These are phyloP conservation scores for Oeneis ivallda DNA, from an alignment of 2,888 invertebrate species.

Conservation along the genomic window DNA sequence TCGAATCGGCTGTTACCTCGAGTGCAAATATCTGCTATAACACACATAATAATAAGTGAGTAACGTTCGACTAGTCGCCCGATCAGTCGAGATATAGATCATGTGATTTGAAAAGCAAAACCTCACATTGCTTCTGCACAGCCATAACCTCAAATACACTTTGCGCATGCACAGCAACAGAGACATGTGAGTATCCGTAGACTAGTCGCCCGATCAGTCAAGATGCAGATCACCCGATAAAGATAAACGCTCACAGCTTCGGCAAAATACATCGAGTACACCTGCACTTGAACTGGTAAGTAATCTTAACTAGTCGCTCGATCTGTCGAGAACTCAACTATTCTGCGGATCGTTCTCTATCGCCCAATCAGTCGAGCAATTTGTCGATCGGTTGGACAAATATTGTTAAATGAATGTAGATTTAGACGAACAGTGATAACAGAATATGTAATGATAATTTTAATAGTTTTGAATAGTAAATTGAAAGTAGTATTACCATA, in stretches of 20 bases:
- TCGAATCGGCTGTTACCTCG: too few species aligned
- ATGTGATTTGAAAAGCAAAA: slow-evolving; percentile 86
- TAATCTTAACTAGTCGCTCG: neutral
- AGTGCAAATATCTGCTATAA: too few species aligned
- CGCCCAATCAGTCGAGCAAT: neutral
- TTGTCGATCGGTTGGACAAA: neutral
- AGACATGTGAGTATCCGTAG: neutral
- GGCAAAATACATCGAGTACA: neutral
- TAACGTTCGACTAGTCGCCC: slow-evolving; percentile 73
- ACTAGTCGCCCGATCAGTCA: slow-evolving; percentile 1
- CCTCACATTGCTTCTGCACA: neutral
- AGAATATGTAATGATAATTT: neutral
- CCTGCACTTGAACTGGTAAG: neutral
- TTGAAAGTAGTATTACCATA: neutral
- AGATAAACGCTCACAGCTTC: neutral
- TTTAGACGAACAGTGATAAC: too few species aligned
- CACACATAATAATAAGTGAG: slow-evolving; percentile 95
- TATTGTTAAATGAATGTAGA: neutral
- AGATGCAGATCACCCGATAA: neutral
- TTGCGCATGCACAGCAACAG: neutral
- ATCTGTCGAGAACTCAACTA: neutral
- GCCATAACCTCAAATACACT: neutral
- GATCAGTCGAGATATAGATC: slow-evolving; percentile 83
- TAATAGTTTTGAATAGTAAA: neutral
- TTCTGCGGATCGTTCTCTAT: neutral